These are phyloP conservation scores for Hybognathus amarus DNA, from an alignment of 2,797 vertebrate genomes.

Conservation along the genomic window DNA sequence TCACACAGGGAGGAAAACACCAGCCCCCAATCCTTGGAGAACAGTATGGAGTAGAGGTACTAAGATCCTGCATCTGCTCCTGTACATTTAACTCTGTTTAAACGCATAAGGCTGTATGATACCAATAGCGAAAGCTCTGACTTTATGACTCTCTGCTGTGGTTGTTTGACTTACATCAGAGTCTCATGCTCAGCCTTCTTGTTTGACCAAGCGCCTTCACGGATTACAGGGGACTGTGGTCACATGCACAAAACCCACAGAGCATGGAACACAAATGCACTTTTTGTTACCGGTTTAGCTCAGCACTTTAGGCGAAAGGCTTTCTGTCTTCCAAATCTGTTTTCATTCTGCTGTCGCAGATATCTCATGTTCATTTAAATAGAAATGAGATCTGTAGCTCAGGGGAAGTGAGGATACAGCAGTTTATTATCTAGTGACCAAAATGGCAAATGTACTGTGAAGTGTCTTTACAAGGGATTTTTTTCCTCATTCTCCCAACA, in stretches of 20 bases:
- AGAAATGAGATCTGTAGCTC: conserved; percentile 52
- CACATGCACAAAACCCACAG: conserved; percentile 52
- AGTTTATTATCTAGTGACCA: conserved; percentile 57
- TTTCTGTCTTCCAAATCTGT: conserved; percentile 38
- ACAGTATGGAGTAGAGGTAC: conserved; percentile 53
- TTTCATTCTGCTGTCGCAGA: conserved; percentile 34
- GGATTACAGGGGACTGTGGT: conserved; percentile 55
- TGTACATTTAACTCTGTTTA: background rate
- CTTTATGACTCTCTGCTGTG: background rate
- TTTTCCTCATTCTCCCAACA: conserved; percentile 29
- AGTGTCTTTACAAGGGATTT: conserved; percentile 43
- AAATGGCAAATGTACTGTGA: conserved; percentile 58
- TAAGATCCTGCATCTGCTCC: background rate
- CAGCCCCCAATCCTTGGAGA: conserved; percentile 37
- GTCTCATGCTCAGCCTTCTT: conserved; percentile 35
- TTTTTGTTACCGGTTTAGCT: conserved; percentile 53
- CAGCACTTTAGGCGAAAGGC: conserved; percentile 37
- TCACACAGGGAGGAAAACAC: conserved; percentile 48
- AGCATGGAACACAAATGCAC: conserved; percentile 52
- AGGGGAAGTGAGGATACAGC: conserved; percentile 51
- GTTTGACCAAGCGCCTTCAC: conserved; percentile 49
- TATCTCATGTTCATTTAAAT: conserved; percentile 52
- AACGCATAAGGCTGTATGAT: background rate
- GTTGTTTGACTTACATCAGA: background rate
- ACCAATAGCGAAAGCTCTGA: background rate